Evolutionary conservation across 2,113 vertebrate genomes (phyloP).

Genomic region (Lagopus muta): DNA sequence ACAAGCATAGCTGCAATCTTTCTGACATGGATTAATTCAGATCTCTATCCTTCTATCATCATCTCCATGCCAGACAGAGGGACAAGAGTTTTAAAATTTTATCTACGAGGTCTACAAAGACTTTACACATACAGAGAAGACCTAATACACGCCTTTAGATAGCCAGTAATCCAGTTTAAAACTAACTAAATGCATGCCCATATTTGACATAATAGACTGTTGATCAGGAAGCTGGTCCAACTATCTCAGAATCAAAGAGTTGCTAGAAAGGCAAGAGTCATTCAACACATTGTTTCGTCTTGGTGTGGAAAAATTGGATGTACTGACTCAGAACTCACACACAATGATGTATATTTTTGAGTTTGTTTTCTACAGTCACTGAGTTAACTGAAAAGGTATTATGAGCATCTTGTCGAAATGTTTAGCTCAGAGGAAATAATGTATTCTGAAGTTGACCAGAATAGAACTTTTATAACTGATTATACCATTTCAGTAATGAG

Average conservation of each 20-base stretch:
- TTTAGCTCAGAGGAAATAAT: background rate
- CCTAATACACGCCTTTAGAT: background rate
- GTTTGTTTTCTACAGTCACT: background rate
- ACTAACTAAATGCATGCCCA: background rate
- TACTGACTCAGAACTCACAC: background rate
- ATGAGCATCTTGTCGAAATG: background rate
- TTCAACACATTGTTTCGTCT: background rate
- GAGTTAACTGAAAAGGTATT: background rate
- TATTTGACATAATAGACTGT: background rate
- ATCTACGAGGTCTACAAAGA: background rate
- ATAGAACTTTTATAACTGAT: background rate
- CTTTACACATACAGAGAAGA: background rate
- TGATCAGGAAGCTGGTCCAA: background rate
- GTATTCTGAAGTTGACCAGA: background rate
- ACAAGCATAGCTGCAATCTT: background rate
- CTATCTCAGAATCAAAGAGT: background rate
- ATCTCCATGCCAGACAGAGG: background rate
- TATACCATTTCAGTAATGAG: background rate
- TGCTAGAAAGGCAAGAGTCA: background rate
- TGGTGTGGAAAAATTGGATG: background rate
- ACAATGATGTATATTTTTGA: background rate
- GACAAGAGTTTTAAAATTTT: background rate
- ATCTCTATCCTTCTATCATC: background rate
- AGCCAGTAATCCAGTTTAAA: background rate
- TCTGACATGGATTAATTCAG: background rate